These are phyloP conservation scores for Linepithema humile DNA, from an alignment of 1,140 invertebrate genomes.

Conservation along the genomic window DNA sequence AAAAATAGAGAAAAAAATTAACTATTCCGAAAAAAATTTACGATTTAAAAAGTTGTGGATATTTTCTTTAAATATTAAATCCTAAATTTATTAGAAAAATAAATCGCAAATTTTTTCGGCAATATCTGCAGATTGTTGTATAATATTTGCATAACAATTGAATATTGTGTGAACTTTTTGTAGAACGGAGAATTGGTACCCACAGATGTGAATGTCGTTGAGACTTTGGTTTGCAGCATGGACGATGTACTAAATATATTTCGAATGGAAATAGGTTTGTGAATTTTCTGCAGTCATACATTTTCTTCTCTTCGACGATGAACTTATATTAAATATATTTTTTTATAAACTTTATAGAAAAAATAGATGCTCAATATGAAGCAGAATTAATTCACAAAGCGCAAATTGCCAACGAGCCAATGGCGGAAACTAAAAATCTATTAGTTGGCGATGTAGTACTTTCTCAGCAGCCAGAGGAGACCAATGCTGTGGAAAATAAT, in stretches of 20 bases:
- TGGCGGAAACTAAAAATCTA: constrained; percentile 32
- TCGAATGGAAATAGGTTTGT: constrained; percentile 83
- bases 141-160: no score
- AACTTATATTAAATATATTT: constrained; percentile 29
- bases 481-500: constrained; percentile 17
- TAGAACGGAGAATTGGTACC: constrained; percentile 73
- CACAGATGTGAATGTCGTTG: constrained; percentile 71
- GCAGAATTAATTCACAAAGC: constrained; percentile 79
- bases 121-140: no score
- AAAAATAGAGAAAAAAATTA: not conserved
- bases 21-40: not conserved
- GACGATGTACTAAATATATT: constrained; percentile 73
- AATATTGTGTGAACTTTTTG: constrained; percentile 42
- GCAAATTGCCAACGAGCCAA: constrained; percentile 76
- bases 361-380: constrained; percentile 72
- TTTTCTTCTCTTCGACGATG: constrained; percentile 71
- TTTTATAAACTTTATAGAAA: constrained; percentile 63
- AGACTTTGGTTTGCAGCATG: constrained; percentile 67
- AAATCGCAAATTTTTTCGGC: not conserved
- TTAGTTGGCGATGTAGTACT: not conserved
- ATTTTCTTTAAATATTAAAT: constrained; percentile 28
- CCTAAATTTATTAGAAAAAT: not conserved
- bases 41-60: not conserved
- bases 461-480: not conserved
- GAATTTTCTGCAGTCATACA: constrained; percentile 72